phyloP scores from a whole-genome alignment of 2,797 vertebrate genomes.

The Anguilla marmorata region DNA sequence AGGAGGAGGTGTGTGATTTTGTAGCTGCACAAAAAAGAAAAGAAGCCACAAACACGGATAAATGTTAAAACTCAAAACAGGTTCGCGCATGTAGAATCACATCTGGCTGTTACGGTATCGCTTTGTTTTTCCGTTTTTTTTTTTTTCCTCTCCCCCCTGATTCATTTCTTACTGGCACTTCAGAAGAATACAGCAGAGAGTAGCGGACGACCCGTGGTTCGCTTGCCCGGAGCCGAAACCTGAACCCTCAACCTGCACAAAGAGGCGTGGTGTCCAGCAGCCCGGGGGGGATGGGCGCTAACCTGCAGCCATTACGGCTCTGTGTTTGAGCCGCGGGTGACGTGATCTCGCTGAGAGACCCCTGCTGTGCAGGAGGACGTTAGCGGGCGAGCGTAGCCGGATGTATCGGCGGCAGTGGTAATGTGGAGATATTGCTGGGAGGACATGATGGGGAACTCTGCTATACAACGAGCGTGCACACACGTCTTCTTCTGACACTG shows the following conservation, averaged over 20 bases:
- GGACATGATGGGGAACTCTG: background rate
- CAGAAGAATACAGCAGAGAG: no score
- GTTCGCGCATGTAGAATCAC: no score
- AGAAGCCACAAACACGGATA: no score
- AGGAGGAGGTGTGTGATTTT: no score
- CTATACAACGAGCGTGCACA: background rate
- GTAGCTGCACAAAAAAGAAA: no score
- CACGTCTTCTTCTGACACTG: background rate
- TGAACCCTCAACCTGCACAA: background rate
- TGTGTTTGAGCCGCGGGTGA: background rate
- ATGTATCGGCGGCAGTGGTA: background rate
- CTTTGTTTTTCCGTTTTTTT: no score
- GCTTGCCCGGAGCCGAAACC: no score
- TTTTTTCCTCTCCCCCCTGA: no score
- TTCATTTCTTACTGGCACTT: no score
- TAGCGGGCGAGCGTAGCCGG: background rate
- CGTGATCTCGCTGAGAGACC: background rate
- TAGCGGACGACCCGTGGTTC: no score
- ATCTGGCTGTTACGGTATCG: no score
- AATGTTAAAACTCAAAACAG: no score
- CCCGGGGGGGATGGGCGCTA: slow-evolving; percentile 5
- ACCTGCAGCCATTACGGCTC: background rate
- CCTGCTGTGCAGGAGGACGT: background rate
- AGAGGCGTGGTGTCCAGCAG: background rate
- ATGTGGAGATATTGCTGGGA: background rate